These are phyloP conservation scores for Coccyzus lansbergi DNA, from an alignment of 2,797 vertebrate species.

Conservation along the genomic window DNA sequence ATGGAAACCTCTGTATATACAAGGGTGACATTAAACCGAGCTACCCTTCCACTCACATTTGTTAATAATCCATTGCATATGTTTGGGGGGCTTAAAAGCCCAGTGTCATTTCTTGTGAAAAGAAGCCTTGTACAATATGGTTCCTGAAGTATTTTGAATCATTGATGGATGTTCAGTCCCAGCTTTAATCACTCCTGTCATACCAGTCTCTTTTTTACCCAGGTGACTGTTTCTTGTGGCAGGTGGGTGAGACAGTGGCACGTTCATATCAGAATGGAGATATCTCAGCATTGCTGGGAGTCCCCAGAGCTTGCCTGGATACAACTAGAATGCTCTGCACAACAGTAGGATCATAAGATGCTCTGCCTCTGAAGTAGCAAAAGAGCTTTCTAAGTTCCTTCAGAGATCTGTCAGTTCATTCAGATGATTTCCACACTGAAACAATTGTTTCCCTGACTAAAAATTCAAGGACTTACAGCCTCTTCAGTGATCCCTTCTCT, in stretches of 20 bases:
- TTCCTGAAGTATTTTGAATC: conserved; percentile 39
- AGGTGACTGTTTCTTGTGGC: background rate
- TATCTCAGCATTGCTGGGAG: background rate
- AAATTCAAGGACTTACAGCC: background rate
- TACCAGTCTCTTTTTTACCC: background rate
- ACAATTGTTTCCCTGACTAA: background rate
- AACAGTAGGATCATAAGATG: background rate
- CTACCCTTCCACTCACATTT: conserved; percentile 19
- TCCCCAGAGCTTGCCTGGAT: background rate
- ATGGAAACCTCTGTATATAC: background rate
- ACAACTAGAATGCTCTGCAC: background rate
- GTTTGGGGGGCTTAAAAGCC: background rate
- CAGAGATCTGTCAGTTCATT: background rate
- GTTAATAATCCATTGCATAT: conserved; percentile 15
- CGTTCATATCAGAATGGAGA: background rate
- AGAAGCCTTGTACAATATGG: background rate
- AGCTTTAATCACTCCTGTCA: background rate
- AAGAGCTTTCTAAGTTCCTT: background rate
- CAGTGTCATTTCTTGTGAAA: background rate
- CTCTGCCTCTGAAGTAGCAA: background rate
- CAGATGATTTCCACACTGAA: background rate
- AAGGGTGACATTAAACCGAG: conserved; percentile 26
- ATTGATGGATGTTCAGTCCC: conserved; percentile 37
- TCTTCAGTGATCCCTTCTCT: background rate
- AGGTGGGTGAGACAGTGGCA: background rate